Evolutionary conservation across 2,113 vertebrate genomes (phyloP).

Genomic region (Psittacara wagleri): DNA sequence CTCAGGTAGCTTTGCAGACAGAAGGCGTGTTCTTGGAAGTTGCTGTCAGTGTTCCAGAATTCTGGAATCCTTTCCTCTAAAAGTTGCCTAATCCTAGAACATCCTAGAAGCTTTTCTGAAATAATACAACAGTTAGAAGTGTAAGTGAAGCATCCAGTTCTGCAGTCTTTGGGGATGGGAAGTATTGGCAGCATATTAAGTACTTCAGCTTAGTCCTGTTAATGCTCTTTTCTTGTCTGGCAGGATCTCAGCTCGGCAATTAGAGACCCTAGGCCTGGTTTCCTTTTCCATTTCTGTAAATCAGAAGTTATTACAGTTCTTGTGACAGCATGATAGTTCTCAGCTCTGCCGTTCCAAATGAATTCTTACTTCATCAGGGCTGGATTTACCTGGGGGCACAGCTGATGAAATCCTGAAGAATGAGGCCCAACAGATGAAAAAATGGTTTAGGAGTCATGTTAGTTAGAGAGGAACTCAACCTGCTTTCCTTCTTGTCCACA

Average conservation of each 20-base stretch:
- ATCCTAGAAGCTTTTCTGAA: neutral
- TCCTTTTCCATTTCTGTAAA: neutral
- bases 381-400: neutral
- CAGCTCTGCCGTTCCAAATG: neutral
- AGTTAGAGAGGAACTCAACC: neutral
- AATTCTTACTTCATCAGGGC: neutral
- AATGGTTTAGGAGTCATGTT: neutral
- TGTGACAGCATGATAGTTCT: neutral
- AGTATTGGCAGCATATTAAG: neutral
- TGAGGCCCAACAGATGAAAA: neutral
- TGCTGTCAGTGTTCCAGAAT: neutral
- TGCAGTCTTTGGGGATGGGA: neutral
- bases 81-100: neutral
- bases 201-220: neutral
- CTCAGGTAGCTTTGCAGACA: neutral
- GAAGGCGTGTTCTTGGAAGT: neutral
- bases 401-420: slow-evolving; percentile 6
- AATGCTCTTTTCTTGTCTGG: neutral
- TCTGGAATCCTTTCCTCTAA: neutral
- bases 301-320: neutral
- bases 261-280: neutral
- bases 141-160: neutral
- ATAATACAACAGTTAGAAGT: neutral
- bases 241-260: neutral
- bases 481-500: neutral